Percentiles rank a stretch among this genome's conserved stretches.
phyloP scores from a whole-genome alignment of 2,888 invertebrate genomes.

The Unio pictorum region DNA sequence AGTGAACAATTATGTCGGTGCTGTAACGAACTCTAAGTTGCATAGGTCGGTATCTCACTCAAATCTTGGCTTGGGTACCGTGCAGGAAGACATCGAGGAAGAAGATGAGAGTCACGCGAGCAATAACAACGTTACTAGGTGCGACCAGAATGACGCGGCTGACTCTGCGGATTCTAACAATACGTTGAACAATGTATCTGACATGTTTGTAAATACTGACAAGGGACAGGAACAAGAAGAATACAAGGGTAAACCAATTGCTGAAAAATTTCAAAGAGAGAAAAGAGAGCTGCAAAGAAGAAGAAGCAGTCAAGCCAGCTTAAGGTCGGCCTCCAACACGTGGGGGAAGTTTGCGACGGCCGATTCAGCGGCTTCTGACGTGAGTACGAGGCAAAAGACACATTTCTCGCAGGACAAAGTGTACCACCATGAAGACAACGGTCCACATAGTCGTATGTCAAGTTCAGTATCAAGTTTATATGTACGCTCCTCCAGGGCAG shows the following conservation, averaged over 20 bases:
- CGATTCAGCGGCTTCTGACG: too few species aligned
- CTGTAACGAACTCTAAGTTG: slow-evolving; percentile 3
- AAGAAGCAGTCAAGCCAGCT: too few species aligned
- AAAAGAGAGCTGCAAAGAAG: too few species aligned
- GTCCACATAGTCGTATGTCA: background rate
- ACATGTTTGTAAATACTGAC: background rate
- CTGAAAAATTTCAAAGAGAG: too few species aligned
- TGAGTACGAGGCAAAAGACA: background rate
- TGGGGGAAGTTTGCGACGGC: too few species aligned
- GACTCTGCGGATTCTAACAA: background rate
- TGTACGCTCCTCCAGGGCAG: slow-evolving; percentile 12
- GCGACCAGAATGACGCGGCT: background rate
- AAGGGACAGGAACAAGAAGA: background rate
- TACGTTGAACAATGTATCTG: too few species aligned
- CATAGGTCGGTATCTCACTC: slow-evolving; percentile 10
- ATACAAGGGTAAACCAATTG: too few species aligned
- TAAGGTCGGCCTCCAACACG: too few species aligned
- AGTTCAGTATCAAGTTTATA: slow-evolving; percentile 1
- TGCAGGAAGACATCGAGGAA: slow-evolving; percentile 26
- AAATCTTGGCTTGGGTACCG: slow-evolving; percentile 25
- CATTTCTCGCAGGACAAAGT: background rate
- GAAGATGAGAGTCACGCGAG: slow-evolving; percentile 15
- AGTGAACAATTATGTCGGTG: slow-evolving; percentile 27
- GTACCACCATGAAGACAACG: background rate
- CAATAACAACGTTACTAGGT: slow-evolving; percentile 1